Evolutionary conservation across 1,140 invertebrate genomes (phyloP).

Genomic region (Metaphire vulgaris): DNA sequence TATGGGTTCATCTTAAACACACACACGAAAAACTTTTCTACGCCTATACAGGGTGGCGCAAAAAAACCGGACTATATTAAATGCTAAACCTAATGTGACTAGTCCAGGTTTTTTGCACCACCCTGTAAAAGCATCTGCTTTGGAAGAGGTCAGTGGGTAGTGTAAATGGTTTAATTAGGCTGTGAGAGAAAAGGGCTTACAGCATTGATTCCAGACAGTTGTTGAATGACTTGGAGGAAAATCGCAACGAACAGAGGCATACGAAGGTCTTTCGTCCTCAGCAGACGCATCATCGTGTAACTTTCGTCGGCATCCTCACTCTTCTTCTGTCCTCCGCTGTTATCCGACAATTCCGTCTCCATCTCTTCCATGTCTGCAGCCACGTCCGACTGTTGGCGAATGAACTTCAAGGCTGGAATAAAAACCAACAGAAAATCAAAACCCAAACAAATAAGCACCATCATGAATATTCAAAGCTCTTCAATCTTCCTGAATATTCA

Average conservation of each 20-base stretch:
- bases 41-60: no score
- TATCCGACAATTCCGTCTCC: conserved; percentile 32
- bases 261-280: conserved; percentile 41
- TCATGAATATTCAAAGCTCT: no score
- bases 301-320: conserved; percentile 11
- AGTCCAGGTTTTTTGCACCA: no score
- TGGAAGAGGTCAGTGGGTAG: no score
- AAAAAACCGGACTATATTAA: no score
- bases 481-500: no score
- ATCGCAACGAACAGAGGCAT: conserved; percentile 43
- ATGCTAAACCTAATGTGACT: no score
- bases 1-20: no score
- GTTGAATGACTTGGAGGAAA: conserved; percentile 43
- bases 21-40: no score
- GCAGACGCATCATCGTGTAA: conserved; percentile 42
- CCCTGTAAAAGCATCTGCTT: no score
- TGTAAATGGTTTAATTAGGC: no score
- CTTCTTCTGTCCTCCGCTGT: not conserved
- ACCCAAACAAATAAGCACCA: no score
- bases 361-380: conserved; percentile 47
- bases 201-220: conserved; percentile 51
- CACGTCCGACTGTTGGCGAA: conserved; percentile 39
- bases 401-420: conserved; percentile 37
- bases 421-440: conserved; percentile 4
- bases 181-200: conserved; percentile 33